Base-by-base conservation (phyloP, 2,888 invertebrate species). In the Gandaritis pyraliata region DNA sequence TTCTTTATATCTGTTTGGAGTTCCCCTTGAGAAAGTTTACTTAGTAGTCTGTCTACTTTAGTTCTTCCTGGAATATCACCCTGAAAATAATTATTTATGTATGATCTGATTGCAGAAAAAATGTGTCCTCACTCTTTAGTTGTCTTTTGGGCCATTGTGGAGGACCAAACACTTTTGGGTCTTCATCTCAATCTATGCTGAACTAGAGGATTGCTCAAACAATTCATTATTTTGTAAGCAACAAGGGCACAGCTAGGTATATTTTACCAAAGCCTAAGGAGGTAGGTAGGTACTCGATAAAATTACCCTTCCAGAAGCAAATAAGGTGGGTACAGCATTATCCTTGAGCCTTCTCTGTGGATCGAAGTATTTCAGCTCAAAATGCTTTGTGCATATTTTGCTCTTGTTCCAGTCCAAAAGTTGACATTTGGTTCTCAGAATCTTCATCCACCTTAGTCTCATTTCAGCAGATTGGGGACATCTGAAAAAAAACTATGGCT, bases 341-440 rank as follows among this genome's bases (percentile, higher is more conserved):
- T 82, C 80, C 50, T 77, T 86, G 0, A 91, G 72, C 70, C 69
- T 87, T 64, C 82, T 80, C 52, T 85, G 81, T 0, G 79, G 65
- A 72, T 90, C 87, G 74, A 90, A 85, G 72, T 74, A 85, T 69
- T 83, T 88, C 4, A 75, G 65, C 65, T 90, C 90, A 75, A 91
- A 91, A 74, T 90, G 90, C 65, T 77, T 87, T 0, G 90, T 90
- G 61, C 91, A 91, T 52, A 91, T 86, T 70, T 76, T 85, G 64
- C 88, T 89, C 72, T 75, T 86, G 4, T 70, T 59, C 88, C 87
- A 90, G 65, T 91, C 88, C 41, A 91, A 69, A 45, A 78, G 66
- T 51, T 77, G 68, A 66, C 89, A 89, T 66, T 80, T 87, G 58
- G 81, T 84, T 71, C 81, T 88, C 10, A 90, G 73, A 18, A 84